Conservation (phyloP, 2,797 vertebrate genomes). For the Dendrocincla fuliginosa region DNA sequence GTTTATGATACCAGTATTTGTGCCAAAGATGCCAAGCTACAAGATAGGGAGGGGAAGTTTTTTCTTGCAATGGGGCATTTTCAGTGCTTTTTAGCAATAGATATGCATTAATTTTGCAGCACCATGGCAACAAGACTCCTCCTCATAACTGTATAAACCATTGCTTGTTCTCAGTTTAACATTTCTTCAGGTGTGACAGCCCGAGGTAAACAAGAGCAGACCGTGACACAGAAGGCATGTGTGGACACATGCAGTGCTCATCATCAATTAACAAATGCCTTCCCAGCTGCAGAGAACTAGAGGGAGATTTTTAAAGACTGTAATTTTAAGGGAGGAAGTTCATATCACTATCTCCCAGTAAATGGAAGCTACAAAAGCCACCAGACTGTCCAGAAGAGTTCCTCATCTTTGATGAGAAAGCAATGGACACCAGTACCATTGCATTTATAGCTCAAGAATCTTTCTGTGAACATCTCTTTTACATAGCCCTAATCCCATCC, state of each 20-base stretch:
- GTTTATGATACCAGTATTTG: background rate
- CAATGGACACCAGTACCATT: background rate
- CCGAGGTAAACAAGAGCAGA: slow-evolving; percentile 27
- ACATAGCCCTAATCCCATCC: background rate
- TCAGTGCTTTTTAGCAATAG: background rate
- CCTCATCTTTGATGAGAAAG: background rate
- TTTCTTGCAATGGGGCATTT: background rate
- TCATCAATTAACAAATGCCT: background rate
- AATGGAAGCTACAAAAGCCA: background rate
- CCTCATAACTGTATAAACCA: background rate
- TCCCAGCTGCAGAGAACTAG: background rate
- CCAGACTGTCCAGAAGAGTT: background rate
- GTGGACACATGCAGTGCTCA: background rate
- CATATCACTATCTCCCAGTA: background rate
- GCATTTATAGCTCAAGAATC: background rate
- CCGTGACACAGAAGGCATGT: background rate
- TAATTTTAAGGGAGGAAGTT: background rate
- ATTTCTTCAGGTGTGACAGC: slow-evolving; percentile 22
- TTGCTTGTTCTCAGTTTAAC: background rate
- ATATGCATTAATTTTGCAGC: background rate
- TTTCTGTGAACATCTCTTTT: background rate
- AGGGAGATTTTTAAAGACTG: background rate
- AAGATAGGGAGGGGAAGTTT: background rate
- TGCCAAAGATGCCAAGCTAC: background rate
- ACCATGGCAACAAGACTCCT: slow-evolving; percentile 35